These are phyloP conservation scores for Diloba caeruleocephala DNA, from an alignment of 2,888 invertebrate species.

Conservation along the genomic window DNA sequence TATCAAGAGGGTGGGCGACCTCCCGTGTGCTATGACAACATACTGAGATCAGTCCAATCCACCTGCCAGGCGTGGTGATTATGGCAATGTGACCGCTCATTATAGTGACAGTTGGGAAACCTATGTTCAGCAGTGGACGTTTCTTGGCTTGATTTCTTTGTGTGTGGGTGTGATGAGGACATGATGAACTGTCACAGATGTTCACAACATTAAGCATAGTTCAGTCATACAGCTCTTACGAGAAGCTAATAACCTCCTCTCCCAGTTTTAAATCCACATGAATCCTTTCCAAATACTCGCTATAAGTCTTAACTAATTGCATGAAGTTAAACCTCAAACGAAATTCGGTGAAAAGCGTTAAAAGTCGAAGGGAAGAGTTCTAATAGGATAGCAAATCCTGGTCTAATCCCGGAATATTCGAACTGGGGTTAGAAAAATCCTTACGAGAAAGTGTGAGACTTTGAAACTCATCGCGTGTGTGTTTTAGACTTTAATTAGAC, in stretches of 20 bases:
- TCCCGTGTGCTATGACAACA: too few relatives aligned
- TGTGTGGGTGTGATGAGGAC: too few relatives aligned
- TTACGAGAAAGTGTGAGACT: constrained; percentile 40
- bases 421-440: constrained; percentile 36
- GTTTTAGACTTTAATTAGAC: constrained; percentile 50
- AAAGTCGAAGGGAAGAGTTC: constrained; percentile 59
- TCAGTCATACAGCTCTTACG: constrained; percentile 11
- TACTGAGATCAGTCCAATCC: too few relatives aligned
- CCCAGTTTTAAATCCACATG: constrained; percentile 20
- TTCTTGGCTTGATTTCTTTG: too few relatives aligned
- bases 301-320: constrained; percentile 43
- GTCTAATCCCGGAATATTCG: constrained; percentile 52
- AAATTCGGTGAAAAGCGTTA: constrained; percentile 50
- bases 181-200: too few relatives aligned
- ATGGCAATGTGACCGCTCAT: too few relatives aligned
- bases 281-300: constrained; percentile 27
- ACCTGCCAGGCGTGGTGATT: too few relatives aligned
- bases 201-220: not conserved
- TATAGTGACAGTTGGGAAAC: too few relatives aligned
- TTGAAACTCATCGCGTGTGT: constrained; percentile 43
- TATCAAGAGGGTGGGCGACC: too few relatives aligned
- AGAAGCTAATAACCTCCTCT: constrained; percentile 21
- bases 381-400: constrained; percentile 64
- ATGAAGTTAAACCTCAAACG: constrained; percentile 42
- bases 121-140: too few relatives aligned